phyloP scores from a whole-genome alignment of 2,888 invertebrate genomes.

The Lochmaea capreae region DNA sequence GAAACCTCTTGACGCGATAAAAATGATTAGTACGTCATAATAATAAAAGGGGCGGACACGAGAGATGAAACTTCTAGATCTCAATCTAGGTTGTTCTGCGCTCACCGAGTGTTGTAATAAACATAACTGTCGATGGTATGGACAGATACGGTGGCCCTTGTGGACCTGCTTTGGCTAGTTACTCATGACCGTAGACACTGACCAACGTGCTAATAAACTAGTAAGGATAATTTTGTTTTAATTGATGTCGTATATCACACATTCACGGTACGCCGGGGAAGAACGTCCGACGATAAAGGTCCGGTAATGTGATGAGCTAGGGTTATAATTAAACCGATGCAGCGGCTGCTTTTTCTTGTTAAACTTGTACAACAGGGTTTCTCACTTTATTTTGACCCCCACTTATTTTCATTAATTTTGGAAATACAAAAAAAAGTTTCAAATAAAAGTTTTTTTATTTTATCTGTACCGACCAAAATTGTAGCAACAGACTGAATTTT shows the following conservation, averaged over 20 bases:
- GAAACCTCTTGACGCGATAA: slow-evolving; percentile 22
- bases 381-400: no score
- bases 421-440: no score
- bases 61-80: slow-evolving; percentile 50
- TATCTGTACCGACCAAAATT: no score
- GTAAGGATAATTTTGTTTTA: slow-evolving; percentile 49
- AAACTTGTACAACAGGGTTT: no score
- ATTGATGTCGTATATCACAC: slow-evolving; percentile 48
- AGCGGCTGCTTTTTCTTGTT: background rate
- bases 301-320: slow-evolving; percentile 7
- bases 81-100: slow-evolving; percentile 53
- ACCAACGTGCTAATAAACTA: slow-evolving; percentile 42
- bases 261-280: background rate
- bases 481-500: no score
- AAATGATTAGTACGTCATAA: slow-evolving; percentile 44
- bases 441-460: no score
- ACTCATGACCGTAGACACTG: slow-evolving; percentile 38
- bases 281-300: slow-evolving; percentile 7
- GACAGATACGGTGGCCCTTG: slow-evolving; percentile 45
- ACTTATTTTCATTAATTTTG: no score
- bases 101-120: slow-evolving; percentile 56
- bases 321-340: background rate
- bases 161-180: slow-evolving; percentile 16
- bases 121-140: slow-evolving; percentile 53
- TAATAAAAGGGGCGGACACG: slow-evolving; percentile 46